Evolutionary conservation across 2,797 vertebrate species (phyloP).

Genomic region (Sarcophilus harrisii): DNA sequence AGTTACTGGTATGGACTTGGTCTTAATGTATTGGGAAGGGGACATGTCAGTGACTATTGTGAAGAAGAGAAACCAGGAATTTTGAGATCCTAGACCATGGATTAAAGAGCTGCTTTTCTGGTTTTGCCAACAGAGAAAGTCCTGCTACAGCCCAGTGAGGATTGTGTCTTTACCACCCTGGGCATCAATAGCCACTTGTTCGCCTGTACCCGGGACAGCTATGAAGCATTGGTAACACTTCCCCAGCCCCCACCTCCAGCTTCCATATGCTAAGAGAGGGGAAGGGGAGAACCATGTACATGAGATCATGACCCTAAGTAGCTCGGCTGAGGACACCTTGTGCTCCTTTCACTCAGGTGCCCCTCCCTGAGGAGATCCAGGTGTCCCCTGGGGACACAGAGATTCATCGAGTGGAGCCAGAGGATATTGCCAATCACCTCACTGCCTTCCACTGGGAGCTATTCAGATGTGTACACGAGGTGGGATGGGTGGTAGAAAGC

Average conservation of each 20-base stretch:
- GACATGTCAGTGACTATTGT: not conserved
- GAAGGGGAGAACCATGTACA: not conserved
- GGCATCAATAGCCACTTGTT: constrained; percentile 98
- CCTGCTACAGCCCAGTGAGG: constrained; percentile 94
- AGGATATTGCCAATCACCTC: constrained; percentile 95
- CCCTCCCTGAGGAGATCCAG: constrained; percentile 96
- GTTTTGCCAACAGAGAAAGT: constrained; percentile 90
- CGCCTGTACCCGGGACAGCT: constrained; percentile 91
- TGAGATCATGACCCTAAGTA: not conserved
- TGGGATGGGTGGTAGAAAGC: constrained; percentile 66
- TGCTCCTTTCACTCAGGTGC: constrained; percentile 85
- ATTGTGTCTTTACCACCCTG: constrained; percentile 97
- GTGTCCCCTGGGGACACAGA: constrained; percentile 95
- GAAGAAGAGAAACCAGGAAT: not conserved
- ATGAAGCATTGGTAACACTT: constrained; percentile 92
- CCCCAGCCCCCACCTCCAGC: too few species aligned
- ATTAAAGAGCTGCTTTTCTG: not conserved
- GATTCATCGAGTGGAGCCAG: constrained; percentile 94
- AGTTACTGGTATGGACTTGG: not conserved
- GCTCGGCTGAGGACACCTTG: not conserved
- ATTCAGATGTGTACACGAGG: constrained; percentile 97
- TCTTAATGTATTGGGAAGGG: not conserved
- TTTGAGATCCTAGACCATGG: not conserved
- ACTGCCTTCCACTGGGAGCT: constrained; percentile 97
- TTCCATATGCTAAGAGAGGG: not conserved